Base-by-base conservation (phyloP, 2,888 invertebrate genomes). In the Rhagophthalmus giganteus region DNA sequence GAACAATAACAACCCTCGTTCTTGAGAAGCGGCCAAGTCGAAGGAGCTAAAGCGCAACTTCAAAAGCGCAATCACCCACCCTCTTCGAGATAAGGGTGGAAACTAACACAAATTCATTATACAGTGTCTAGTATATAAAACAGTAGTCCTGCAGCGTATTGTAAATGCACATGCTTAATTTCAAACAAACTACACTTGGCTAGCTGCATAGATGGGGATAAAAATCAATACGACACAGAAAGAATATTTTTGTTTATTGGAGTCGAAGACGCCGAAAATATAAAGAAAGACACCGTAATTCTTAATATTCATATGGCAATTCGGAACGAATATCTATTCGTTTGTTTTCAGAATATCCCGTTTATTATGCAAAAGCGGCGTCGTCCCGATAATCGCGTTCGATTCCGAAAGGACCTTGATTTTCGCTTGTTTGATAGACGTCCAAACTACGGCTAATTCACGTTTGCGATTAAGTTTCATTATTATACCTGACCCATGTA, bases 181-280 rank as follows among this genome's bases (percentile, higher is more conserved):
- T 69, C 68, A 66, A 63, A 67, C 68, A 72, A 69, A 70, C 69
- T 67, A 65, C 66, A 63, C 63, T 69, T 73, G 73, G 67, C 68
- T 64, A 56, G 61, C 70, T 67, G 61, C 62, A 64, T 66, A 70
- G 68, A 68, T 68, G 71, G 72, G 72, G 71, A 73, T 73, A 67
- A 73, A 74, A 73, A 74, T 74, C 74, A 72, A 74, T 74, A 74
- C 73, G 68, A 67, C 71, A 71, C 69, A 72, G 72, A 72, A 73
- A 72, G 73, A 73, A 74, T 74, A 73, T 73, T 73, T 72, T 74
- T 72, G 72, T 71, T 72, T 73, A 72, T 73, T 70, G 68, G 70
- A 71, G 71, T 68, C 40, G 34, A 48, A 53, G 47, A 53, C 53
- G 69, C 64, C 54, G 53, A 50, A 57, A 53, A 49, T 49, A 16